Base-by-base conservation (phyloP, 1,140 invertebrate genomes). In the Drosophila seguyi region DNA sequence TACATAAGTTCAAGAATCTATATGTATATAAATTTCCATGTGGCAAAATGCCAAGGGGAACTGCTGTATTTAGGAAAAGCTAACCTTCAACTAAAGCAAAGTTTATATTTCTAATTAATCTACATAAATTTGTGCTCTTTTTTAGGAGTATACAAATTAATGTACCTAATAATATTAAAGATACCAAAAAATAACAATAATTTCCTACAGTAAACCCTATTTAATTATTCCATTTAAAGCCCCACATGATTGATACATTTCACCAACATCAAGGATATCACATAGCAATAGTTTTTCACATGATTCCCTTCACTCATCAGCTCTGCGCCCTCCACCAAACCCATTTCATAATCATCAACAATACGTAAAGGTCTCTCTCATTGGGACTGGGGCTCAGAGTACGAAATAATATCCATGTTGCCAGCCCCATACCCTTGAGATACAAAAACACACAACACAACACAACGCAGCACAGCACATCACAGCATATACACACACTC, bases 341-440 rank as follows among this genome's bases (percentile, higher is more conserved):
- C 36, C 69, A 72, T 59, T 50, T 59, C 53, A 72, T 59, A 72
- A 72, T 72, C 69, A 72, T 48, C 52, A 71, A 59, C 65, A 71
- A 56, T 71, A 58, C 66, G 55, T 59, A 59, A 72, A 72, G 39
- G 65, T 67, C 44, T 59, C 69, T 67, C 44, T 59, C 69, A 50
- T 59, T 72, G 36, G 52, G 22, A 59, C 42, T 36, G 39, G n/a
- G 36, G 29, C 52, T 50, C 44, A 59, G 44, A 39, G 55, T 41
- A 50, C 48, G 68, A 48, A 71, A 72, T 59, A 48, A 41, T 45
- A 72, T 58, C 65, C 34, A 48, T 38, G 52, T 41, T 39, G 6
- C 27, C 16, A 25, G 11, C 20, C 20, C 20, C 65, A 57, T 45
- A 48, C 65, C 71, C 71, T 42, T 16, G 47, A 29, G 38, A 29